Base-by-base conservation (phyloP, 1,140 invertebrate genomes). In the Camponotus floridanus region DNA sequence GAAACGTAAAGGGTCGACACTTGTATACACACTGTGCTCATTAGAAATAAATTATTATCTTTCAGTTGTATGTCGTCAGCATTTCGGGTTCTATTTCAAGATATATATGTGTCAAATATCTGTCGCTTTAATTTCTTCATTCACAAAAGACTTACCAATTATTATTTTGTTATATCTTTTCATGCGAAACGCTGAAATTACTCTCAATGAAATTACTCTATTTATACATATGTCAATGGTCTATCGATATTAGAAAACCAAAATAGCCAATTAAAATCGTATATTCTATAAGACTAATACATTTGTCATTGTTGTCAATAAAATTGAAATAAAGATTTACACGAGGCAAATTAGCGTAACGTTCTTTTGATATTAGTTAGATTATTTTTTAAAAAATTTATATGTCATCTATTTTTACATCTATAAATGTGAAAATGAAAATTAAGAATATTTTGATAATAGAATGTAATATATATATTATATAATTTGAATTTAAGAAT, bases 81-180 rank as follows among this genome's bases (percentile, higher is more conserved):
- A 13, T 21, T 48, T 36, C 3, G 11, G 45, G 11, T 51, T 51
- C 9, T 8, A 48, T 21, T 33, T 55, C 15, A 7, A n/a, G 4
- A 33, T 59, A 5, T 74, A 74, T 11, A 59, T 26, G 3, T 74
- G 71, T n/a, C 31, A 74, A 11, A 51, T 51, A 51, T 59, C 7
- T 74, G 33, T 51, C 26, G 45, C 31, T 26, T 9, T 61, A 39
- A 39, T 42, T 8, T 76, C 7, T 61, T 39, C 2, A 36, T 7
- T 59, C 6, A 59, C 1, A 59, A 59, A 13, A 36, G 13, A 39
- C 8, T 59, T 5, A 55, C 33, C 11, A 2, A 5, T 39, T n/a
- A 59, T 13, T 76, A 76, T 76, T 76, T 36, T 76, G 13, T 39
- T 76, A 76, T 21, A 1, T 74, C 11, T 55, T 31, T 74, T 57